Evolutionary conservation across 2,888 invertebrate species (phyloP).

Genomic region (Phlogophora meticulosa): DNA sequence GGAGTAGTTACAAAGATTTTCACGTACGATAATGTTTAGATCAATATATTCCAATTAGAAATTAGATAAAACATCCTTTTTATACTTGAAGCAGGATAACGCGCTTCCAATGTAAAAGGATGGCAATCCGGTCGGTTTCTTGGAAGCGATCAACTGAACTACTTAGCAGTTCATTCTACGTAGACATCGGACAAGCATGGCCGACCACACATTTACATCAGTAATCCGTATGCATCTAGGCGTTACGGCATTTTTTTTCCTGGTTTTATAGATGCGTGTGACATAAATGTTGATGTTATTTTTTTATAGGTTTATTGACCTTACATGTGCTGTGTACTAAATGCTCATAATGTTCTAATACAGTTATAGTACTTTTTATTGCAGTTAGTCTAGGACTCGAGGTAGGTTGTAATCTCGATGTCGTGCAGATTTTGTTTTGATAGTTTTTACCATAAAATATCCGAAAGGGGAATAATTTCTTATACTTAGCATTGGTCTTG

Average conservation of each 20-base stretch:
- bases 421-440: too few relatives aligned
- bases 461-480: too few relatives aligned
- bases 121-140: slow-evolving; percentile 35
- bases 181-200: slow-evolving; percentile 33
- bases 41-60: background rate
- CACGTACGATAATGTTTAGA: too few relatives aligned
- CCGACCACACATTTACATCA: slow-evolving; percentile 38
- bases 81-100: background rate
- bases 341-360: background rate
- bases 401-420: too few relatives aligned
- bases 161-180: slow-evolving; percentile 17
- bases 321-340: background rate
- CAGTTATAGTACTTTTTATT: too few relatives aligned
- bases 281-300: slow-evolving; percentile 22
- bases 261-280: slow-evolving; percentile 8
- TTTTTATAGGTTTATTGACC: slow-evolving; percentile 22
- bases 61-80: slow-evolving; percentile 15
- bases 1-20: too few relatives aligned
- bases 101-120: slow-evolving; percentile 26
- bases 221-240: slow-evolving; percentile 55
- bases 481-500: too few relatives aligned
- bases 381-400: too few relatives aligned
- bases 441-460: too few relatives aligned
- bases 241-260: slow-evolving; percentile 30
- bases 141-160: slow-evolving; percentile 7